Evolutionary conservation across 2,888 invertebrate genomes (phyloP).

Genomic region (Embidobia sp.): DNA sequence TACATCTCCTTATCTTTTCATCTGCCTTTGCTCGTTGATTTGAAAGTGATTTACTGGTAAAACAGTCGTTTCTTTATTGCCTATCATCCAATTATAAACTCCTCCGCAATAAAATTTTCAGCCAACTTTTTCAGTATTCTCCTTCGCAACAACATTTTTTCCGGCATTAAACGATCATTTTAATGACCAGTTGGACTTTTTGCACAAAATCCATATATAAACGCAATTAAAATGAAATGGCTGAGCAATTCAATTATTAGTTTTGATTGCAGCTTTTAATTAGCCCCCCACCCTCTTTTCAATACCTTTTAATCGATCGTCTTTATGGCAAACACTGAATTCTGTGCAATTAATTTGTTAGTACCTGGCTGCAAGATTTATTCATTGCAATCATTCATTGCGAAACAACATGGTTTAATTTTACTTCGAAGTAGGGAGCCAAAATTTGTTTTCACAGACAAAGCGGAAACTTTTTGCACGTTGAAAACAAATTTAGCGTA

Average conservation of each 20-base stretch:
- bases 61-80: conserved; percentile 31
- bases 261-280: conserved; percentile 31
- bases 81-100: conserved; percentile 15
- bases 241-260: conserved; percentile 36
- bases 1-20: background rate
- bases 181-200: no score
- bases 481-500: no score
- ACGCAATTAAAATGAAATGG: conserved; percentile 22
- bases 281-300: conserved; percentile 5
- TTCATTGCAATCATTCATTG: no score
- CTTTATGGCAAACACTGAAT: background rate
- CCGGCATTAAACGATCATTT: no score
- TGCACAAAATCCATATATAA: background rate
- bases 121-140: no score
- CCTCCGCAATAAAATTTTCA: no score
- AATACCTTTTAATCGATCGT: conserved; percentile 2
- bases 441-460: no score
- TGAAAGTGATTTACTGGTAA: conserved; percentile 37
- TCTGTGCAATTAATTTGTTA: conserved; percentile 22
- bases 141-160: no score
- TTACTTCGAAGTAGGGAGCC: no score
- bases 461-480: no score
- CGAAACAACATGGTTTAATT: no score
- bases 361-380: background rate
- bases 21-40: background rate